These are phyloP conservation scores for Choloepus hoffmanni DNA, from an alignment of 2,113 vertebrate genomes.

Conservation along the genomic window DNA sequence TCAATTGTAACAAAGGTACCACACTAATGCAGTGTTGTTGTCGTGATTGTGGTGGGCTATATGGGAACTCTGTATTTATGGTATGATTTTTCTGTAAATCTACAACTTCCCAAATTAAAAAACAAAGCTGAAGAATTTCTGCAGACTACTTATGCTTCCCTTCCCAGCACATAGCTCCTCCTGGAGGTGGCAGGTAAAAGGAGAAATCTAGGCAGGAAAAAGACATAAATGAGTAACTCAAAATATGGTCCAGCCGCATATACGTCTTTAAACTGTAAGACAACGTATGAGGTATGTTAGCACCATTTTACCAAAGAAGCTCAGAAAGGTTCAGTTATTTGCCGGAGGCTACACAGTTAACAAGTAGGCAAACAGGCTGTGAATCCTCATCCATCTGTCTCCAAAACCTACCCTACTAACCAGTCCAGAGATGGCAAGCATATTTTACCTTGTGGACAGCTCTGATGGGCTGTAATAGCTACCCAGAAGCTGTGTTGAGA, in stretches of 20 bases:
- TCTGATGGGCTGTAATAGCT: background rate
- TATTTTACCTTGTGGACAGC: background rate
- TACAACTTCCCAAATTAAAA: too few species aligned
- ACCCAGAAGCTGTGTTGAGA: background rate
- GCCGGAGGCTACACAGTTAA: background rate
- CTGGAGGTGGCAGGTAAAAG: background rate
- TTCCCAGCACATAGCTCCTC: background rate
- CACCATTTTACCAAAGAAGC: background rate
- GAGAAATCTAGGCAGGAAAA: background rate
- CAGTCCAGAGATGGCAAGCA: background rate
- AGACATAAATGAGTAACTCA: background rate
- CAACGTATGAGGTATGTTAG: background rate
- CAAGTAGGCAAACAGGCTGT: background rate
- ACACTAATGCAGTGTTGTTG: too few species aligned
- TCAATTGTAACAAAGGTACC: too few species aligned
- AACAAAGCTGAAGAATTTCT: background rate
- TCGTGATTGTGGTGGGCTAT: too few species aligned
- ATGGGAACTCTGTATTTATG: too few species aligned
- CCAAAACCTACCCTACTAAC: background rate
- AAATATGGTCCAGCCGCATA: background rate
- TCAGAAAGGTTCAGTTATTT: conserved; percentile 18
- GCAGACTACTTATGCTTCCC: background rate
- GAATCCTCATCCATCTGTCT: background rate
- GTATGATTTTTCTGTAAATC: too few species aligned
- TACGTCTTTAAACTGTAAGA: background rate